These are phyloP conservation scores for Scolopax rusticola DNA, from an alignment of 2,797 vertebrate species.

Conservation along the genomic window DNA sequence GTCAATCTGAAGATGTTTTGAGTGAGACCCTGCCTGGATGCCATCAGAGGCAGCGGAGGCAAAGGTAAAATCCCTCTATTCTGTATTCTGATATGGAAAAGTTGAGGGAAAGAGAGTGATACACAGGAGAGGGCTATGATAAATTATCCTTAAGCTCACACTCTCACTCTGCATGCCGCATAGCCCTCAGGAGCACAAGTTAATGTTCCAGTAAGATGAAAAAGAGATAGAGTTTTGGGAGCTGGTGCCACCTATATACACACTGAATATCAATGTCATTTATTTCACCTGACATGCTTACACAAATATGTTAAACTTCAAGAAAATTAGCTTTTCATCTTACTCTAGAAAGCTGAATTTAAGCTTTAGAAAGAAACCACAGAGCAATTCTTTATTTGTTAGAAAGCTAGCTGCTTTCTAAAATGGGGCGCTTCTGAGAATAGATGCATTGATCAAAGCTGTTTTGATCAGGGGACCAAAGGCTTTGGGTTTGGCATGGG, in stretches of 20 bases:
- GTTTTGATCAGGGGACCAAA: constrained; percentile 42
- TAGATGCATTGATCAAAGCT: constrained; percentile 51
- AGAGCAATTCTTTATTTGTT: constrained; percentile 70
- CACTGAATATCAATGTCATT: constrained; percentile 57
- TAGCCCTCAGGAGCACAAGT: constrained; percentile 65
- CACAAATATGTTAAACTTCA: constrained; percentile 67
- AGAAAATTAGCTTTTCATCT: constrained; percentile 76
- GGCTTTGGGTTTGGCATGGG: not conserved
- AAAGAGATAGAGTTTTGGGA: constrained; percentile 61
- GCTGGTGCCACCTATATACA: constrained; percentile 58
- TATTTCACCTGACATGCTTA: constrained; percentile 66
- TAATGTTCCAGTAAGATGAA: constrained; percentile 72
- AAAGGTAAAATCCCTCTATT: not conserved
- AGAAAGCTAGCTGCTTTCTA: constrained; percentile 65
- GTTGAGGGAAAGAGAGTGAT: constrained; percentile 1
- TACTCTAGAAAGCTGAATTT: constrained; percentile 65
- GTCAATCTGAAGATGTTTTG: not conserved
- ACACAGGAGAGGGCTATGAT: constrained; percentile 4
- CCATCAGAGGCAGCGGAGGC: not conserved
- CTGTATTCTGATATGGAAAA: constrained; percentile 13
- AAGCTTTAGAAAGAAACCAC: constrained; percentile 64
- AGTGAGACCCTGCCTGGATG: not conserved
- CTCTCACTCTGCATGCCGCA: constrained; percentile 43
- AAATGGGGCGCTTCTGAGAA: constrained; percentile 68
- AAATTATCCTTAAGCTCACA: constrained; percentile 33